A percentile compares a stretch with the other conserved stretches of the same genome.
phyloP scores from a whole-genome alignment of 1,140 invertebrate genomes.

The Meloidogyne exigua region DNA sequence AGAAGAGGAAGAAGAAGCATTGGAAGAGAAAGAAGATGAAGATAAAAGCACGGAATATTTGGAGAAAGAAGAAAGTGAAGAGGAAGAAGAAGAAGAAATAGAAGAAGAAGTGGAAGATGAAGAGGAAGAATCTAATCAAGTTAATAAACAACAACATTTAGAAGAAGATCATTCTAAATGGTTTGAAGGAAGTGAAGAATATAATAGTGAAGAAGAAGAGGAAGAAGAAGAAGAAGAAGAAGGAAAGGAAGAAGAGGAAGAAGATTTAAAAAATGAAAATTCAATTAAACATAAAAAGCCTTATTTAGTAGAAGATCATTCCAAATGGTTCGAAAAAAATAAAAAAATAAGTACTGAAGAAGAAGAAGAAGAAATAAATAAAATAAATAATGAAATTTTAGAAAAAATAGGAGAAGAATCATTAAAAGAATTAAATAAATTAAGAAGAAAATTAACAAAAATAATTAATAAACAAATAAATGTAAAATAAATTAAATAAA shows the following conservation, averaged over 20 bases:
- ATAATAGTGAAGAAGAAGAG: neutral
- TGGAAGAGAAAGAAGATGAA: neutral
- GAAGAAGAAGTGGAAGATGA: neutral
- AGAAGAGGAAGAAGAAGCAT: neutral
- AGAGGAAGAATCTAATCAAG: neutral
- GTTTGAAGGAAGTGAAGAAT: constrained; percentile 4
- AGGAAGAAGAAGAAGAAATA: neutral
- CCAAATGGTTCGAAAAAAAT: no score
- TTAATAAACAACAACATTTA: neutral
- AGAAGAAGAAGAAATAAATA: neutral
- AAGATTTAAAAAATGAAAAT: no score
- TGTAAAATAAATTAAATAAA: no score
- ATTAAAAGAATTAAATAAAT: neutral
- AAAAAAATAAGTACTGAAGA: no score
- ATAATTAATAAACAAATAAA: no score
- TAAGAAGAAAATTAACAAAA: no score
- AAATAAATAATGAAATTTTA: neutral
- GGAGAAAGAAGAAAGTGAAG: neutral
- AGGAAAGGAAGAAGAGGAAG: neutral
- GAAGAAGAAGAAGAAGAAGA: neutral
- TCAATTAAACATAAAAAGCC: no score
- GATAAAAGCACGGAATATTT: no score
- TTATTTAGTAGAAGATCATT: no score
- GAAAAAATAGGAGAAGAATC: neutral
- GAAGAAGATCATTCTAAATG: neutral